Conservation (phyloP, 2,113 vertebrate genomes). For the Rhizomys pruinosus region DNA sequence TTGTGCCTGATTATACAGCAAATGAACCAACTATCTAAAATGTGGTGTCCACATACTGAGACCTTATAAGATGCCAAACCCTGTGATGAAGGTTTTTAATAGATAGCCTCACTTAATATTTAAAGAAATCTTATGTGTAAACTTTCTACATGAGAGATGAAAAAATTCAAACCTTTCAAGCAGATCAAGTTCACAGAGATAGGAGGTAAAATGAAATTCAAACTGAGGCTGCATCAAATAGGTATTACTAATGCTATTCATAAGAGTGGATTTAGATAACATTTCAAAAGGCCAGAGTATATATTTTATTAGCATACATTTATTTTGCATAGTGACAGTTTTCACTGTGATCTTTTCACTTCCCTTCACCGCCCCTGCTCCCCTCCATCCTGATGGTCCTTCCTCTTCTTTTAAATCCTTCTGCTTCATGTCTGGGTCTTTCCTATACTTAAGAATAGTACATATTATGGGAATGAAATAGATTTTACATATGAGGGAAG, state of each 20-base stretch:
- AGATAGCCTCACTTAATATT: neutral
- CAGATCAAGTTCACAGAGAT: neutral
- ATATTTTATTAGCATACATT: neutral
- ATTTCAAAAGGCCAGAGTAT: neutral
- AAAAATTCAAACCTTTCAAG: neutral
- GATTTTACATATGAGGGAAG: too few species aligned
- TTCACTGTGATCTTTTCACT: too few species aligned
- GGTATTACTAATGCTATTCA: neutral
- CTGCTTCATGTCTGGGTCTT: too few species aligned
- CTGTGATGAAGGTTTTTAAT: neutral
- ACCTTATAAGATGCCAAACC: neutral
- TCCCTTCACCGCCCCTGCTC: too few species aligned
- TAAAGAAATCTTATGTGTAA: neutral
- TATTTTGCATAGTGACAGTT: too few species aligned
- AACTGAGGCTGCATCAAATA: neutral
- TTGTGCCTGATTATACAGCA: constrained; percentile 1
- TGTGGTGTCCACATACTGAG: neutral
- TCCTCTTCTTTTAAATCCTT: too few species aligned
- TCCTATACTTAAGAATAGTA: too few species aligned
- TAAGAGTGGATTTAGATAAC: neutral
- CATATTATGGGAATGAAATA: too few species aligned
- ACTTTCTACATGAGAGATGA: neutral
- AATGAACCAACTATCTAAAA: neutral
- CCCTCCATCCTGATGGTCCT: too few species aligned
- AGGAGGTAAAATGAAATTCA: neutral